Evolutionary conservation across 2,113 vertebrate species (phyloP).

Genomic region (Nyctereutes procyonoides): DNA sequence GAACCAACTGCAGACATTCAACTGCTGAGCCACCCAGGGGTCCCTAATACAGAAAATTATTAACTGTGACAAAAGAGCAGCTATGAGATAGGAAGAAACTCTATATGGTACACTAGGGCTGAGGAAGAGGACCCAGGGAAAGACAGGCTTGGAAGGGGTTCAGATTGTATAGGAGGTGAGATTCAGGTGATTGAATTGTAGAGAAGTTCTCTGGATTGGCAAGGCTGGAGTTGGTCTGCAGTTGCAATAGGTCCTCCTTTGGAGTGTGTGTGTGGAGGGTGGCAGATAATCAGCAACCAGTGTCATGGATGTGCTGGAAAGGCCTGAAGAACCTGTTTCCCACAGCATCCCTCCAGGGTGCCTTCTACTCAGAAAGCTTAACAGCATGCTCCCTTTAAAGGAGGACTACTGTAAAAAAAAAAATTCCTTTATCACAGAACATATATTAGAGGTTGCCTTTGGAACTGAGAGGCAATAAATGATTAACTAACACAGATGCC

Average conservation of each 20-base stretch:
- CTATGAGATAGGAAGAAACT: neutral
- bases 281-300: neutral
- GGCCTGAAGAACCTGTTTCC: neutral
- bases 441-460: neutral
- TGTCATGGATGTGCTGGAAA: neutral
- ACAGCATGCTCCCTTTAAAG: neutral
- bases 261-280: neutral
- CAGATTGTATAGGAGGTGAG: neutral
- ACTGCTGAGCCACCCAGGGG: no score
- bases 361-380: neutral
- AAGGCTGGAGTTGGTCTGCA: neutral
- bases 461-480: neutral
- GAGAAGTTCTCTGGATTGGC: neutral
- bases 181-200: neutral
- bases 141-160: neutral
- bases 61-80: neutral
- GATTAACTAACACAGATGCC: neutral
- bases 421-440: neutral
- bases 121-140: neutral
- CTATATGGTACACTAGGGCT: neutral
- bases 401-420: neutral
- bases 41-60: neutral
- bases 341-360: rapidly evolving
- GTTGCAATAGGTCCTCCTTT: neutral
- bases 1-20: no score